phyloP scores from a whole-genome alignment of 2,888 invertebrate species.

The Auanema freiburgensis region DNA sequence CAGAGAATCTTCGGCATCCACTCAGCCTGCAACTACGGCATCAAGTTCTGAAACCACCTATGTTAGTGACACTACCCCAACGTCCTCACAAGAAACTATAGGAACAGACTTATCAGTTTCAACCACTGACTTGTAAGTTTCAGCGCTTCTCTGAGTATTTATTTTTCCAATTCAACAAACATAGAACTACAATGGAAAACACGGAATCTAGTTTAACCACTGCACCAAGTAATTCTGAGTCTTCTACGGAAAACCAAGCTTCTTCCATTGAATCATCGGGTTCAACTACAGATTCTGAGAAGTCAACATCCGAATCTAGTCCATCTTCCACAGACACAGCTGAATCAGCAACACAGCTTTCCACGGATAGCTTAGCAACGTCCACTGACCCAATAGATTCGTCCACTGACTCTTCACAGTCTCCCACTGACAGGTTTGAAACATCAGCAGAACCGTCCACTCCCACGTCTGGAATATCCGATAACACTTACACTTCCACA shows the following conservation, averaged over 20 bases:
- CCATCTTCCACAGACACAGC: background rate
- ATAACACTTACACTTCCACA: too few relatives aligned
- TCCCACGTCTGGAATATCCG: too few relatives aligned
- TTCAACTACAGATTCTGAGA: background rate
- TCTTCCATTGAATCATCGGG: background rate
- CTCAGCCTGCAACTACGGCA: slow-evolving; percentile 9
- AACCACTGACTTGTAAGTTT: slow-evolving; percentile 1
- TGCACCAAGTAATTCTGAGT: too few relatives aligned
- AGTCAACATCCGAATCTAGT: too few relatives aligned
- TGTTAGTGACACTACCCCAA: slow-evolving; percentile 7
- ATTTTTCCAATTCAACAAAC: background rate
- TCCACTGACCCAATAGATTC: too few relatives aligned
- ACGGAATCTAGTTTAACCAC: background rate
- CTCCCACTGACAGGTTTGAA: too few relatives aligned
- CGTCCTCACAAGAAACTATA: slow-evolving; percentile 7
- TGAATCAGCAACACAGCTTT: too few relatives aligned
- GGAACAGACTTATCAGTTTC: slow-evolving; percentile 12
- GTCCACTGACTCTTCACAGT: too few relatives aligned
- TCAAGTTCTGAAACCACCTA: background rate
- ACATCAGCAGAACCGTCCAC: too few relatives aligned
- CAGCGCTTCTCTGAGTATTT: background rate
- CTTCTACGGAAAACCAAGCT: background rate
- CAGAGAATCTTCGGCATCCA: too few relatives aligned
- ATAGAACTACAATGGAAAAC: background rate
- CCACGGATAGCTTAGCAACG: too few relatives aligned